Base-by-base conservation (phyloP, 2,113 vertebrate species). In the Thalassarche chlororhynchos region DNA sequence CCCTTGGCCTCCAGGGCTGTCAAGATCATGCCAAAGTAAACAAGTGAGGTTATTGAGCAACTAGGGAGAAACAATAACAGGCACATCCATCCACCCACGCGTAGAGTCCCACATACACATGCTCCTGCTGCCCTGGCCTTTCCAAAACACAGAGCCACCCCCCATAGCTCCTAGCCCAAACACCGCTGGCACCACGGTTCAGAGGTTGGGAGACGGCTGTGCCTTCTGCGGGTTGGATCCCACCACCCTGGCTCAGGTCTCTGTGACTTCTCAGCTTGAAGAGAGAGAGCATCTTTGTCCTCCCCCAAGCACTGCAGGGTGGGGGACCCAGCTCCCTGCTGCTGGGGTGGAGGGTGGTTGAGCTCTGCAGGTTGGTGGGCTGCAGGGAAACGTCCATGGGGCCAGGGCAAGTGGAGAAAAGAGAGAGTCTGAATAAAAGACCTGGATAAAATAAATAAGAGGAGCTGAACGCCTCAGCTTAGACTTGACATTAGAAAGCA, bases 151-250 rank as follows among this genome's bases (percentile, higher is more conserved):
- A 7, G 52, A 42, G 8, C 17, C 38, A 23, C 19, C 18, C 32
- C 14, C 19, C 58, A 15, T 1, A 8, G 3, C 10, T 85, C 65
- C 34, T 14, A 25, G n/a, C 17, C 38, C 47, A 80, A 68, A 38
- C 28, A 51, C 14, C 3, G 2, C 47, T 40, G 29, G 14, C 49
- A 60, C 8, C n/a, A 5, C 0, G 1, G 23, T 47, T 87, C 31
- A 32, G 81, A 71, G 36, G 13, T 0, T 57, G 76, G 25, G 21
- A 28, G 29, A 11, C 1, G 24, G 10, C 38, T 71, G 16, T 60
- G 7, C 7, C 18, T 7, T n/a, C 17, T 32, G 25, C 0, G 0
- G 40, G 32, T 31, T 46, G 36, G 46, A 57, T 86, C 15, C 38
- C n/a, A 18, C 13, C 71, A 38, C 17, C 19, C 34, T 57, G n/a